Evolutionary conservation across 2,113 vertebrate species (phyloP).

Genomic region (Pimephales promelas): DNA sequence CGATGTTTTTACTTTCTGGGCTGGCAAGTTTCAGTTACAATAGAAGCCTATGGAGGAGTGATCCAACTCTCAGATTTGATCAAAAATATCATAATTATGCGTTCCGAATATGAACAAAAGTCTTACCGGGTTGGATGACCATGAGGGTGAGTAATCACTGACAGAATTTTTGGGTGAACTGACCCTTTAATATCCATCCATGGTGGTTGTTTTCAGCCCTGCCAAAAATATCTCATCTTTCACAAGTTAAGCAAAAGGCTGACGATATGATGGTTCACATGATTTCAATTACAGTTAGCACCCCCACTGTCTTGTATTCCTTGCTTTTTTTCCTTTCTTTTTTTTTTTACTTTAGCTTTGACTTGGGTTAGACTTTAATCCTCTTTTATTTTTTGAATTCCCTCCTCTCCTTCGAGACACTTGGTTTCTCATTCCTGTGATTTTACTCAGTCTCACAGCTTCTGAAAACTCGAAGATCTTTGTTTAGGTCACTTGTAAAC

Average conservation of each 20-base stretch:
- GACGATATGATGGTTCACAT: background rate
- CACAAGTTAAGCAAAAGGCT: background rate
- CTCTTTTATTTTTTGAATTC: slow-evolving; percentile 10
- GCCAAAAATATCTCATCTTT: too few species aligned
- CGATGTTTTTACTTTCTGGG: too few species aligned
- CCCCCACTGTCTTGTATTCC: background rate
- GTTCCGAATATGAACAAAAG: too few species aligned
- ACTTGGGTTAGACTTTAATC: background rate
- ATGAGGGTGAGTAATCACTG: too few species aligned
- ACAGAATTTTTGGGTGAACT: too few species aligned
- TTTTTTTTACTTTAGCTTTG: background rate
- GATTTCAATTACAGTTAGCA: background rate
- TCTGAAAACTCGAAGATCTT: background rate
- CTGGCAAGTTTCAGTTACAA: too few species aligned
- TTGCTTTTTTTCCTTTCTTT: background rate
- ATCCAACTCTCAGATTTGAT: too few species aligned
- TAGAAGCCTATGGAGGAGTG: too few species aligned
- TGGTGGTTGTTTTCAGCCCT: background rate
- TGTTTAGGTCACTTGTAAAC: background rate
- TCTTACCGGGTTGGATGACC: too few species aligned
- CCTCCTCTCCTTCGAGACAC: background rate
- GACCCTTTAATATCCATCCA: background rate
- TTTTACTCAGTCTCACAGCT: background rate
- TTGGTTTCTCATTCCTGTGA: background rate
- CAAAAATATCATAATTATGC: too few species aligned